Percentiles rank a stretch among this genome's conserved stretches.
Conservation (phyloP, 2,113 vertebrate genomes). For the Cheirogaleus medius region DNA sequence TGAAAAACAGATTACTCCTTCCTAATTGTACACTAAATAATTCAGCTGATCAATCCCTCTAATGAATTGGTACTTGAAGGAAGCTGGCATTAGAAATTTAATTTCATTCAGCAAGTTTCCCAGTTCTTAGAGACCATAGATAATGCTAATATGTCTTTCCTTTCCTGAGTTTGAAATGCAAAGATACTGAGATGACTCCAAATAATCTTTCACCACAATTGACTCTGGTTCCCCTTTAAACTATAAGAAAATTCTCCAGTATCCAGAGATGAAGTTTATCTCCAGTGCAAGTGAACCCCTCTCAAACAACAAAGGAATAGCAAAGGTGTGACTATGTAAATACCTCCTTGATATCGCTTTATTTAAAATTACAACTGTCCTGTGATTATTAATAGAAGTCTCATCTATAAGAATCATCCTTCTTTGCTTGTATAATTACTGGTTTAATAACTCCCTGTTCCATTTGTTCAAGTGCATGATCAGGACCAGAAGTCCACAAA, state of each 20-base stretch:
- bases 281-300: neutral
- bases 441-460: neutral
- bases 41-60: neutral
- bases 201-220: neutral
- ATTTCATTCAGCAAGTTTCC: neutral
- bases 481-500: neutral
- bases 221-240: neutral
- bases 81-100: constrained; percentile 1
- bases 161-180: neutral
- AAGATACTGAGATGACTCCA: neutral
- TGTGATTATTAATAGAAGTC: neutral
- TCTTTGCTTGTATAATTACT: neutral
- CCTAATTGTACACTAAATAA: constrained; percentile 14
- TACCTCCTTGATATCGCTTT: neutral
- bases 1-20: neutral
- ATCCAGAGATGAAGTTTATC: neutral
- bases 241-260: neutral
- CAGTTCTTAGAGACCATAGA: neutral
- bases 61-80: neutral
- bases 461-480: neutral
- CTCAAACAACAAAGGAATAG: neutral
- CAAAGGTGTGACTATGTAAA: neutral
- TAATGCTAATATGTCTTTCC: neutral
- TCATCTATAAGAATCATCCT: neutral
- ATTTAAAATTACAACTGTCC: neutral